Percentiles rank a stretch among this genome's conserved stretches.
phyloP scores from a whole-genome alignment of 2,888 invertebrate species.

The Acleris emargana region DNA sequence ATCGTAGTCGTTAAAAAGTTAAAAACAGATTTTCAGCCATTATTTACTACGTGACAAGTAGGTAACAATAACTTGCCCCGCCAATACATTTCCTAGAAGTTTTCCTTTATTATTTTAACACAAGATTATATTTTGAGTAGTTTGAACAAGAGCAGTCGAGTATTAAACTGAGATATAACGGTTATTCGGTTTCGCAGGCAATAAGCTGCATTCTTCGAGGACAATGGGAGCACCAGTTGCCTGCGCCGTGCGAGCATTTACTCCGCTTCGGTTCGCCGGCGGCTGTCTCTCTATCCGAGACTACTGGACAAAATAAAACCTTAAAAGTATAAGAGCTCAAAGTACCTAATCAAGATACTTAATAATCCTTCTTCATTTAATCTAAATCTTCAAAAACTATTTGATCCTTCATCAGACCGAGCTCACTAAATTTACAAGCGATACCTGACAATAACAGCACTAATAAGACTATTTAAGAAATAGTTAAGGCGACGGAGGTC shows the following conservation, averaged over 20 bases:
- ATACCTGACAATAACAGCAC: constrained; percentile 17
- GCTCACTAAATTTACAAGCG: constrained; percentile 11
- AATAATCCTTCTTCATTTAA: neutral
- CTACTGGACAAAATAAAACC: neutral
- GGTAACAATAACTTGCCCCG: no score
- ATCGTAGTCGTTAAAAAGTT: no score
- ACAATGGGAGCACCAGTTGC: constrained; percentile 74
- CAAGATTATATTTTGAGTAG: constrained; percentile 43
- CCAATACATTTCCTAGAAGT: neutral
- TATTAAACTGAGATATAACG: constrained; percentile 74
- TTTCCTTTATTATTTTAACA: constrained; percentile 43
- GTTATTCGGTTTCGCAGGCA: constrained; percentile 78
- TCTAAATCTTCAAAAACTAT: no score
- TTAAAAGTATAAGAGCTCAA: neutral
- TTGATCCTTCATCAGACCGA: neutral
- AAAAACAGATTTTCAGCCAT: no score
- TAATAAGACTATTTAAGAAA: constrained; percentile 26
- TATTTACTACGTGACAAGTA: no score
- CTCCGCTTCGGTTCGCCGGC: constrained; percentile 14
- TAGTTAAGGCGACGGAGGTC: constrained; percentile 35
- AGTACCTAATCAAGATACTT: neutral
- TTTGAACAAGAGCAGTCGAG: constrained; percentile 61
- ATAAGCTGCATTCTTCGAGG: constrained; percentile 70
- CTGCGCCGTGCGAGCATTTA: constrained; percentile 37
- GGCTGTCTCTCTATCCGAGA: neutral